Evolutionary conservation across 2,888 invertebrate genomes (phyloP).

Genomic region (Acanthopleura granulata): DNA sequence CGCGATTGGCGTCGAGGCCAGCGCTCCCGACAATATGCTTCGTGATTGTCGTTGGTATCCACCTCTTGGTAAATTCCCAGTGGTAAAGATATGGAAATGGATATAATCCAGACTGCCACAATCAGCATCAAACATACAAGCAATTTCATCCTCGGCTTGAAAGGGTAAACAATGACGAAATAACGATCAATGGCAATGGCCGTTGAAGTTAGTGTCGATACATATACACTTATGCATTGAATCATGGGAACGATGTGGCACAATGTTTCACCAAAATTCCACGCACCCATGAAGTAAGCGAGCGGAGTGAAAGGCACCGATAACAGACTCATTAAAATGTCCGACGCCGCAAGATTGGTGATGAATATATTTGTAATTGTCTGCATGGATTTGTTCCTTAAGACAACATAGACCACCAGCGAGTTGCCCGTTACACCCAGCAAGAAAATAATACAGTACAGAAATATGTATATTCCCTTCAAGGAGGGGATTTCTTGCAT

Average conservation of each 20-base stretch:
- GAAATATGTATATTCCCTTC: slow-evolving; percentile 56
- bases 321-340: slow-evolving; percentile 91
- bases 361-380: slow-evolving; percentile 98
- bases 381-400: slow-evolving; percentile 94
- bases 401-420: slow-evolving; percentile 93
- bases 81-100: slow-evolving; percentile 88
- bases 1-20: slow-evolving; percentile 90
- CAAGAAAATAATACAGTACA: slow-evolving; percentile 86
- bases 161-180: slow-evolving; percentile 97
- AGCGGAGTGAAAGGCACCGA: slow-evolving; percentile 97
- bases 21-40: slow-evolving; percentile 73
- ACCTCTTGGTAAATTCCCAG: slow-evolving; percentile 81
- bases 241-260: slow-evolving; percentile 92
- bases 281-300: slow-evolving; percentile 89
- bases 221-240: slow-evolving; percentile 92
- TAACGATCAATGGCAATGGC: slow-evolving; percentile 98
- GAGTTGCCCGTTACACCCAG: slow-evolving; percentile 76
- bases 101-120: slow-evolving; percentile 89
- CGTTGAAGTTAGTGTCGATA: slow-evolving; percentile 95
- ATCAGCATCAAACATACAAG: slow-evolving; percentile 88
- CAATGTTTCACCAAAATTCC: slow-evolving; percentile 92
- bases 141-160: slow-evolving; percentile 90
- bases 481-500: slow-evolving; percentile 39
- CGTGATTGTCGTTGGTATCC: slow-evolving; percentile 23
- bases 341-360: slow-evolving; percentile 94